Base-by-base conservation (phyloP, 2,113 vertebrate genomes). In the Rhinolophus ferrumequinum region DNA sequence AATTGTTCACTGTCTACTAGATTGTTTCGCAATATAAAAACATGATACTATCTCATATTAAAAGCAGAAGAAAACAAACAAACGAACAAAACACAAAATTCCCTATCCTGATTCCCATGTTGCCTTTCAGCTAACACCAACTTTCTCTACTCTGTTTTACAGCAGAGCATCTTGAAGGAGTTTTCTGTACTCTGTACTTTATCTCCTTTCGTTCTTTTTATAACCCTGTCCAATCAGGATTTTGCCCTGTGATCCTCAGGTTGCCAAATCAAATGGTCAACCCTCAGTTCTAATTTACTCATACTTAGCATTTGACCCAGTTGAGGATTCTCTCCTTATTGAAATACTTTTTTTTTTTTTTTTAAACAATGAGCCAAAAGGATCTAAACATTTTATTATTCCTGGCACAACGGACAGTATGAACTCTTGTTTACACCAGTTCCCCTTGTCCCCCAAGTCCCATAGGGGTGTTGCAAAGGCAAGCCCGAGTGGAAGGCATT, bases 101-200 rank as follows among this genome's bases (percentile, higher is more conserved):
- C 6, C 19, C 4, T 82, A 14, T 80, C 22, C 90, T 90, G 62
- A 84, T 38, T 69, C 44, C 5, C 5, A 35, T 56, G 58, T 72
- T 88, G 19, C 7, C 8, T 85, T 72, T 12, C 1, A 90, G 13
- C 33, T 22, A 13, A 5, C 26, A 41, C 33, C 1, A 62, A 62
- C 88, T 91, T 95, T 70, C 50, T 93, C 41, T 91, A n/a, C 28
- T 77, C 24, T 77, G 26, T 28, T 72, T 62, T 95, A 58, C 3
- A 85, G 30, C 6, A 80, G 83, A 87, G 76, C 24, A 64, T 81
- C 70, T 81, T 88, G 64, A 79, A 82, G 58, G 28, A 13, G 2
- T 90, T 87, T 90, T 86, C 54, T 84, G 7, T 26, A 30, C 2
- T 87, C 22, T 93, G 12, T 50, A 33, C 18, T 47, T 75, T 76